phyloP scores from a whole-genome alignment of 2,113 vertebrate species.

The Zingel zingel region DNA sequence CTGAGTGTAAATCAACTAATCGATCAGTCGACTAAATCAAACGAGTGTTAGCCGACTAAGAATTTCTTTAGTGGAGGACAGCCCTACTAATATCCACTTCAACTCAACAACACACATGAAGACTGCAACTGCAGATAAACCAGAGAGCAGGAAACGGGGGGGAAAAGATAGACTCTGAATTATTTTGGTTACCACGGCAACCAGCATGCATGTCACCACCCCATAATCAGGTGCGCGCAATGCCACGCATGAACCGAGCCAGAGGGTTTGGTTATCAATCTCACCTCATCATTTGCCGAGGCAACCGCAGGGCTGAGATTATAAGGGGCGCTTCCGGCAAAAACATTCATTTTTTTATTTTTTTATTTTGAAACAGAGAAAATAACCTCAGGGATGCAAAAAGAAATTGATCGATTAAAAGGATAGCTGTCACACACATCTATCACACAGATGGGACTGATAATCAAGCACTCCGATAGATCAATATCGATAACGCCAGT shows the following conservation, averaged over 20 bases:
- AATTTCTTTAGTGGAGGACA: too few relatives aligned
- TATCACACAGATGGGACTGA: not conserved
- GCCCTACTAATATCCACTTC: not conserved
- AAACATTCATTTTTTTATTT: not conserved
- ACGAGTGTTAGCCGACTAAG: too few relatives aligned
- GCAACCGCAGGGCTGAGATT: not conserved
- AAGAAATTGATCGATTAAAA: not conserved
- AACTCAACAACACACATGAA: not conserved
- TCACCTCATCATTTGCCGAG: not conserved
- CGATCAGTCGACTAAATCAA: too few relatives aligned
- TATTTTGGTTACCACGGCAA: slow-evolving; percentile 42
- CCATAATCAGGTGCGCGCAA: slow-evolving; percentile 5
- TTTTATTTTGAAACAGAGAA: slow-evolving; percentile 32
- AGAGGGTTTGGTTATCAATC: slow-evolving; percentile 32
- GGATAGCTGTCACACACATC: not conserved
- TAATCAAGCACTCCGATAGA: slow-evolving; percentile 47
- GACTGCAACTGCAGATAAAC: not conserved
- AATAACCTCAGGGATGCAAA: not conserved
- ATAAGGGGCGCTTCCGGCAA: not conserved
- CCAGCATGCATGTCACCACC: slow-evolving; percentile 32
- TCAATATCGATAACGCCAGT: slow-evolving; percentile 13
- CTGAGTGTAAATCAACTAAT: too few relatives aligned
- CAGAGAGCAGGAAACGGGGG: not conserved
- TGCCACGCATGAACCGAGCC: not conserved
- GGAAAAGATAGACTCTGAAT: not conserved